Base-by-base conservation (phyloP, 1,140 invertebrate species). In the Caenorhabditis latens region DNA sequence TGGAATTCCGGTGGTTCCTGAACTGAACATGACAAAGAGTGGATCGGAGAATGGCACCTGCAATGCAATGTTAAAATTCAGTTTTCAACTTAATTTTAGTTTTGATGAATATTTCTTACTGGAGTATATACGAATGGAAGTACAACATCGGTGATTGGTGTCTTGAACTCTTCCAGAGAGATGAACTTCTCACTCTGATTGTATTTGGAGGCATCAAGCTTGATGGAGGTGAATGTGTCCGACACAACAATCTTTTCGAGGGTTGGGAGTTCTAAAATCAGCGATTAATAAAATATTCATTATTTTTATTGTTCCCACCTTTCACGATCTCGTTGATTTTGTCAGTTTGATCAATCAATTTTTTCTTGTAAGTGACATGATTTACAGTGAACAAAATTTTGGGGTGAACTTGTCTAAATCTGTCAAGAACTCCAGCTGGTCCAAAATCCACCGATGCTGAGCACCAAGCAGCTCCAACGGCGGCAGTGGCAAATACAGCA, bases 41-140 rank as follows among this genome's bases (percentile, higher is more conserved):
- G 95, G 95, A 91, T 95, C 94, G 91, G 94, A 93, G 88, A 95
- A 95, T 2, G 94, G 93, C 13, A 95, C 93, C 91, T 95, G 94
- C 86, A 93, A 63, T 5, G 61, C 19, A 8, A 21, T 3, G 40
- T 11, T 3, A 11, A 53, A 40, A 40, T 21, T 32, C 32, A 40
- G 40, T 71, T 14, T 32, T n/a, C 8, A 19, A 5, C 16, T 2
- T n/a, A 58, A 21, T 8, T 58, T 3, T 3, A 4, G 1, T 7
- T 19, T 7, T n/a, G n/a, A 58, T 4, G 0, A 71, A 48, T 13
- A 32, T 32, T 32, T 32, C 71, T 24, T 50, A 79, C 71, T 50
- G 71, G 71, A 50, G 71, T 79, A n/a, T 79, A 79, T 21, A 50
- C 71, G 53, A 79, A 79, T 50, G 71, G 71, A 1, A 79, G 46